Evolutionary conservation across 2,797 vertebrate species (phyloP).

Genomic region (Ataeniobius toweri): DNA sequence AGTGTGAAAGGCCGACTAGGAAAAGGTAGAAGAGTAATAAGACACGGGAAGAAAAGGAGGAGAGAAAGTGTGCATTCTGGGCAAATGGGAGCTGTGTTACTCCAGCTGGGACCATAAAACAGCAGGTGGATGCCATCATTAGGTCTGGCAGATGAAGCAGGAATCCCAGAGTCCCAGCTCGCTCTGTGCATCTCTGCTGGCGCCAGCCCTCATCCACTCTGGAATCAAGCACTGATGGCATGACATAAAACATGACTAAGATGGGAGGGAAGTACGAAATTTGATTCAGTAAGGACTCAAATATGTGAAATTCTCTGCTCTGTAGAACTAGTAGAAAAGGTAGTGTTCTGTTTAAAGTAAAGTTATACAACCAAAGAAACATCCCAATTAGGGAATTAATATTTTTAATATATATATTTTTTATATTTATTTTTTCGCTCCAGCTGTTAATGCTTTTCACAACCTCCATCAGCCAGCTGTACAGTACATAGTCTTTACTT

Average conservation of each 20-base stretch:
- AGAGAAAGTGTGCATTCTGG: constrained; percentile 65
- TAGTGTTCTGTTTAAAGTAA: background rate
- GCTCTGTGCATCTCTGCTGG: constrained; percentile 87
- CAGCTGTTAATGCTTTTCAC: background rate
- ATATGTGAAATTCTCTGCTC: constrained; percentile 8
- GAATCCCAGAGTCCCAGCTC: constrained; percentile 81
- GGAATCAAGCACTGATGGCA: constrained; percentile 57
- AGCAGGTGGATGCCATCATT: constrained; percentile 99
- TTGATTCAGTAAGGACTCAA: constrained; percentile 25
- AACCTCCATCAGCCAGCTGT: no score
- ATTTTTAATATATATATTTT: background rate
- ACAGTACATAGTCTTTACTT: background rate
- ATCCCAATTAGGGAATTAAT: background rate
- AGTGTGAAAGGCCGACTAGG: constrained; percentile 9
- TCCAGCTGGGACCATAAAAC: constrained; percentile 99
- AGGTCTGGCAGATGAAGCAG: constrained; percentile 95
- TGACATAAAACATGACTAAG: constrained; percentile 52
- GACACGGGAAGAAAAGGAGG: constrained; percentile 71
- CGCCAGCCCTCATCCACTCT: constrained; percentile 82
- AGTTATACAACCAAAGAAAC: background rate
- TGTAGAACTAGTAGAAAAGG: background rate
- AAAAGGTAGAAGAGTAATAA: constrained; percentile 25
- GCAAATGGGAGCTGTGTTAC: constrained; percentile 78
- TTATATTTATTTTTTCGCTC: background rate
- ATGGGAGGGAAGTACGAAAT: constrained; percentile 9